phyloP scores from a whole-genome alignment of 2,113 vertebrate species.

The Cheirogaleus medius region DNA sequence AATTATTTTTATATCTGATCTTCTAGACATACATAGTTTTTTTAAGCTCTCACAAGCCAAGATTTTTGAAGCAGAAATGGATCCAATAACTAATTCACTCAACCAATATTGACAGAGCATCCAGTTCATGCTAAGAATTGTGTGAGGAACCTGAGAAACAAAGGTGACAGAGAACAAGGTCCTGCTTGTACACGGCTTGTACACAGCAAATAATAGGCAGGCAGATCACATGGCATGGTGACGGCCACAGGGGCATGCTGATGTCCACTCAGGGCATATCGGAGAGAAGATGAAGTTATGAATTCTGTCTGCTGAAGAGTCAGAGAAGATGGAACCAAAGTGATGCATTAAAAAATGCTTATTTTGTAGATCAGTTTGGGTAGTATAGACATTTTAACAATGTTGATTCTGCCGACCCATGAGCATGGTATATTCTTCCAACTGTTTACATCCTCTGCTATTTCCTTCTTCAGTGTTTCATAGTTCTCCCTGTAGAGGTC shows the following conservation, averaged over 20 bases:
- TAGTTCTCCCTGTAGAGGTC: too few species aligned
- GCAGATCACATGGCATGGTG: not conserved
- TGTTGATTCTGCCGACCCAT: too few species aligned
- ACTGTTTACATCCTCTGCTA: too few species aligned
- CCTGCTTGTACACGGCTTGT: not conserved
- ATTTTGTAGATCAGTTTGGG: too few species aligned
- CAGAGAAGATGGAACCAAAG: not conserved
- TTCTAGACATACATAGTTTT: not conserved
- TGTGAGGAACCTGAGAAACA: not conserved
- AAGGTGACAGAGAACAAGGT: not conserved
- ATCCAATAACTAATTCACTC: not conserved
- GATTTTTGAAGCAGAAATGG: not conserved
- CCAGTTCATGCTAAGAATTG: not conserved
- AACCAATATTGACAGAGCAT: not conserved
- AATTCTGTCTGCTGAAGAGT: not conserved
- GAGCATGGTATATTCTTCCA: too few species aligned
- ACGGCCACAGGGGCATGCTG: too few species aligned
- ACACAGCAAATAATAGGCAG: too few species aligned
- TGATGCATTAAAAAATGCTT: not conserved
- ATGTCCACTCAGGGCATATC: too few species aligned
- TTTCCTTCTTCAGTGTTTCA: too few species aligned
- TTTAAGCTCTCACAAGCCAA: not conserved
- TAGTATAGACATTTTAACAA: too few species aligned
- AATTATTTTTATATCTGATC: not conserved
- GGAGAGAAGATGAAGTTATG: not conserved